Evolutionary conservation across 2,888 invertebrate genomes (phyloP), one percentile per base, ranked within the genome.

Genomic region (Amphipyra berbera): DNA sequence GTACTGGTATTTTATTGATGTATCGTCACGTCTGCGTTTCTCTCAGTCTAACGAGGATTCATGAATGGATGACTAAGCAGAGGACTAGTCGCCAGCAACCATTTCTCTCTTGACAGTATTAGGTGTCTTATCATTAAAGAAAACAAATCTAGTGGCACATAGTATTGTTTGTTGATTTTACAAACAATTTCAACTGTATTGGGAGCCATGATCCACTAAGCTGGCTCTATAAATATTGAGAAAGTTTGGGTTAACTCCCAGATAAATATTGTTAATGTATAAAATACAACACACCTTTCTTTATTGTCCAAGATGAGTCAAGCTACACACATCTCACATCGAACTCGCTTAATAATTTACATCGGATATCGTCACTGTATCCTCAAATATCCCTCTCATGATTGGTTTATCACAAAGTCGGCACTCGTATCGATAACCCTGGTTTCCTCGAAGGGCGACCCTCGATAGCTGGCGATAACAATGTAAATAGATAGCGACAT

Each of bases 401-500:
- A 75, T 70, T 68, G 63, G 70, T 70, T 79, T 79, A 79, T 79
- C 79, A 66, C 52, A 60, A 45, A 74, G 74, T 68, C 76, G 67
- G 59, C 45, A 61, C 59, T 73, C 72, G 71, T 76, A 68, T 61
- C 71, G 89, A 88, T 88, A 88, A 88, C 88, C 87, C 79, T 58
- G 69, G 71, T 81, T 88, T 88, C 88, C 83, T 79, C 78, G 86
- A 87, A 88, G 83, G 84, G 75, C 81, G 82, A 86, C 87, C 87
- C 79, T 66, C 76, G 85, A 87, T 85, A 85, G 83, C 70, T 63
- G 60, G 15, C 68, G 85, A 87, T 86, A 86, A 80, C 79, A 72
- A 75, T 81, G 82, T 78, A 77, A 80, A 82, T 74, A 84, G 80
- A 79, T 79, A 79, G 59, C 65, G 66, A 68, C 68, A 63, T 82